Conservation (phyloP, 2,113 vertebrate species). For the Anarrhichthys ocellatus region DNA sequence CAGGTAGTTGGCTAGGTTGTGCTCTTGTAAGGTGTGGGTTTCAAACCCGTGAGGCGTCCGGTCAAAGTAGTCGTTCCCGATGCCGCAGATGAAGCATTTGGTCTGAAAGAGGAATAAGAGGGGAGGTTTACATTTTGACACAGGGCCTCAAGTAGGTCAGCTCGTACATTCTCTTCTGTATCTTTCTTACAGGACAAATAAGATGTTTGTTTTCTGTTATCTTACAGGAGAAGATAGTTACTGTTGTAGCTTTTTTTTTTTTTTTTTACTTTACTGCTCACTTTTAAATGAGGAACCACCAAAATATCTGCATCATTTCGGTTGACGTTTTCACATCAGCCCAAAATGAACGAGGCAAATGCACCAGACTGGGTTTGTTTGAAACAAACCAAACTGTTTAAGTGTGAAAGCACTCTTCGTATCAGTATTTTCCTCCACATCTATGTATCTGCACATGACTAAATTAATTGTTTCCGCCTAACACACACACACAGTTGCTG, state of each 20-base stretch:
- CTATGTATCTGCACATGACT: neutral
- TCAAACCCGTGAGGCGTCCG: constrained; percentile 98
- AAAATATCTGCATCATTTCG: neutral
- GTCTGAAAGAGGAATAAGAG: constrained; percentile 82
- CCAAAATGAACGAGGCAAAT: neutral
- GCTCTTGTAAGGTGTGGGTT: constrained; percentile 98
- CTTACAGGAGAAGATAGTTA: neutral
- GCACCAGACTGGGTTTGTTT: neutral
- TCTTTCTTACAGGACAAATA: neutral
- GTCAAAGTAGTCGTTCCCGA: constrained; percentile 99
- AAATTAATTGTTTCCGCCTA: neutral
- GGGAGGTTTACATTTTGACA: neutral
- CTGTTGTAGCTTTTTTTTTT: neutral
- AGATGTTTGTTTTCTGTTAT: neutral
- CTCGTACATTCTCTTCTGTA: neutral
- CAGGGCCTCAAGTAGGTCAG: neutral
- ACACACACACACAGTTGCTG: neutral
- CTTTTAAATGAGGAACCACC: neutral
- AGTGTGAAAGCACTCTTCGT: neutral
- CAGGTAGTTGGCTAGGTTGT: constrained; percentile 99
- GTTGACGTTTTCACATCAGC: neutral
- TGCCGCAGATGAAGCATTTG: constrained; percentile 99
- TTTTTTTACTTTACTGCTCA: neutral
- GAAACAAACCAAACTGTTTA: neutral
- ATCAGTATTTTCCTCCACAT: neutral